Evolutionary conservation across 35 echinoderm and acorn worm genomes (phyloP).

Genomic region (Apostichopus parvimensis): DNA sequence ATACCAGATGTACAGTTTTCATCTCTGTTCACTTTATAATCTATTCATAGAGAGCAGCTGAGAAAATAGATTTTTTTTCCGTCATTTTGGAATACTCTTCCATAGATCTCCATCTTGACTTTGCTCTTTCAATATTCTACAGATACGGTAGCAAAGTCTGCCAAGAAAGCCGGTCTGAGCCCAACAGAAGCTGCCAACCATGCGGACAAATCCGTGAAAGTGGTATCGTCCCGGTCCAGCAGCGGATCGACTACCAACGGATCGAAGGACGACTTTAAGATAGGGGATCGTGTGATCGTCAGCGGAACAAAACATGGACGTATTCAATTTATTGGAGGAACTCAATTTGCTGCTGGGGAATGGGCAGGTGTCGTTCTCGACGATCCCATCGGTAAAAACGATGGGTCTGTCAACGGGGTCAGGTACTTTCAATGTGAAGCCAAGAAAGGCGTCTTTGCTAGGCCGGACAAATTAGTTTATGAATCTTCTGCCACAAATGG

Average conservation of each 20-base stretch:
- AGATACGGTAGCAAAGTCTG: conserved; percentile 96
- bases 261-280: conserved; percentile 71
- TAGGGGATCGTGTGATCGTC: conserved; percentile 93
- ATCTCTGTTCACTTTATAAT: too few species aligned
- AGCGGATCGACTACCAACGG: conserved; percentile 52
- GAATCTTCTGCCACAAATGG: conserved; percentile 73
- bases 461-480: conserved; percentile 83
- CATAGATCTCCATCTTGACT: too few species aligned
- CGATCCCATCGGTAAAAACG: conserved; percentile 90
- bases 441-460: conserved; percentile 92
- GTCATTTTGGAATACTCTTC: too few species aligned
- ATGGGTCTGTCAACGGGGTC: conserved; percentile 94
- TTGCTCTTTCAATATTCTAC: background rate
- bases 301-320: conserved; percentile 89
- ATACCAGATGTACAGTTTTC: too few species aligned
- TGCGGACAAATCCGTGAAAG: conserved; percentile 77
- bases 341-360: conserved; percentile 84
- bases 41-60: too few species aligned
- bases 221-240: conserved; percentile 14
- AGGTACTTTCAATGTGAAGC: conserved; percentile 98
- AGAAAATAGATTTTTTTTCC: too few species aligned
- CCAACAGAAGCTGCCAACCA: conserved; percentile 75
- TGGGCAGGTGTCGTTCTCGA: conserved; percentile 97
- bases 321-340: conserved; percentile 94
- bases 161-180: conserved; percentile 86